Evolutionary conservation across 2,113 vertebrate species (phyloP).

Genomic region (Mirounga angustirostris): DNA sequence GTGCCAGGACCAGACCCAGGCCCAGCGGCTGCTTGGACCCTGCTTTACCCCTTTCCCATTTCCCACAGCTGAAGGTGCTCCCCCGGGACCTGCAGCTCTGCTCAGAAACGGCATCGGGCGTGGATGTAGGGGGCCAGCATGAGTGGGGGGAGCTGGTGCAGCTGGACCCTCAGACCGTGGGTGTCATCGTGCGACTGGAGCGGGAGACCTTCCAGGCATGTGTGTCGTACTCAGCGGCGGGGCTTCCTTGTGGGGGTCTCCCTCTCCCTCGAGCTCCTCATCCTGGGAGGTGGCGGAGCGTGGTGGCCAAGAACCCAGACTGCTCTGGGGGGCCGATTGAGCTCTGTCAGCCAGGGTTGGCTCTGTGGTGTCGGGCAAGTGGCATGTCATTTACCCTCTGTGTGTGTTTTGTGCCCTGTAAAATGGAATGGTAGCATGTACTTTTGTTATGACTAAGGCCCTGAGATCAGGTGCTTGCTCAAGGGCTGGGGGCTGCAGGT

Average conservation of each 20-base stretch:
- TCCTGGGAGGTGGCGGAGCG: neutral
- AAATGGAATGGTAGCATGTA: too few relatives aligned
- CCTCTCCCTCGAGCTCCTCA: neutral
- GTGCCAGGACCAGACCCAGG: too few relatives aligned
- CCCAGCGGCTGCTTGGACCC: accelerated
- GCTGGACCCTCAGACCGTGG: slow-evolving; percentile 95
- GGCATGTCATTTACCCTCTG: neutral
- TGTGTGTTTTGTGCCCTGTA: neutral
- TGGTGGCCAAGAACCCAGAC: neutral
- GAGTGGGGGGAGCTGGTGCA: slow-evolving; percentile 98
- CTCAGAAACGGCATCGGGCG: slow-evolving; percentile 96
- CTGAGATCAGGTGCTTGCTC: neutral
- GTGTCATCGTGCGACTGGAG: slow-evolving; percentile 96
- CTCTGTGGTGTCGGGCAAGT: neutral
- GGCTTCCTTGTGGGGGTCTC: neutral
- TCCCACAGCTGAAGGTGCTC: slow-evolving; percentile 93
- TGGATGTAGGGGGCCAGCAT: slow-evolving; percentile 96
- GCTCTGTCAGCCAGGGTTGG: neutral
- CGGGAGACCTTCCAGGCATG: slow-evolving; percentile 97
- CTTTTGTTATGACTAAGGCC: neutral
- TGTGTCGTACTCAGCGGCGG: accelerated
- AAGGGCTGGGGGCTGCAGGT: neutral
- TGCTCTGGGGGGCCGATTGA: neutral
- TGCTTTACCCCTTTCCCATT: neutral
- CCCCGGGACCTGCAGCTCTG: slow-evolving; percentile 97